Evolutionary conservation across 2,797 vertebrate genomes (phyloP), one percentile per base, ranked within the genome.

Genomic region (Gallinago stenura): DNA sequence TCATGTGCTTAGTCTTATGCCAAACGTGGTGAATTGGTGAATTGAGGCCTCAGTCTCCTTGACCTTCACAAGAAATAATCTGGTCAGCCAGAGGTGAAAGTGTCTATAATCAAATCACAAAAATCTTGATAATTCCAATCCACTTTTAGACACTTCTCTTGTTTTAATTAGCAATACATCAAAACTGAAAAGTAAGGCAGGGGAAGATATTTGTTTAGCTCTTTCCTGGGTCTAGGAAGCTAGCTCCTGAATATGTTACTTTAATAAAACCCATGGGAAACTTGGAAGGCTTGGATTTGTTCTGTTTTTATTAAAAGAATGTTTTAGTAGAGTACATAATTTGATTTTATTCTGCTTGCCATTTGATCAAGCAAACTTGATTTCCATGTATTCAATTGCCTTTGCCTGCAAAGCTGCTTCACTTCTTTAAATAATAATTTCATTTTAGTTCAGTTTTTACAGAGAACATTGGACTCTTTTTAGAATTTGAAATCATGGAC

Each of bases 161-260:
- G 20, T 95, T 97, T 97, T 94, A 97, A 92, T 97, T 94, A 98
- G 30, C 82, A 95, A 84, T 95, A 83, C 85, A 88, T 95, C 87
- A 92, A 91, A 96, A 93, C 81, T 75, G 72, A 87, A 95, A 96
- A 94, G 78, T 83, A 96, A 95, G 69, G 73, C 65, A 89, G 57
- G 79, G 26, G 12, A 71, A 88, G 33, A 88, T 28, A 93, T 10
- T 4, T 57, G 61, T 48, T 83, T 90, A 82, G 31, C 12, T 93
- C 26, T 21, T 95, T 94, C 50, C 50, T 33, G 33, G 35, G 13
- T 53, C 26, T 94, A 58, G 73, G 43, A 95, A 96, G 88, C 54
- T 83, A 77, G 53, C 35, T 72, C 69, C 82, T 88, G 82, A 87
- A 94, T 96, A 93, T 62, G 53, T 62, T 90, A 90, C 41, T 90